Conservation (phyloP, 2,888 invertebrate genomes). For the Andrena bucephala region DNA sequence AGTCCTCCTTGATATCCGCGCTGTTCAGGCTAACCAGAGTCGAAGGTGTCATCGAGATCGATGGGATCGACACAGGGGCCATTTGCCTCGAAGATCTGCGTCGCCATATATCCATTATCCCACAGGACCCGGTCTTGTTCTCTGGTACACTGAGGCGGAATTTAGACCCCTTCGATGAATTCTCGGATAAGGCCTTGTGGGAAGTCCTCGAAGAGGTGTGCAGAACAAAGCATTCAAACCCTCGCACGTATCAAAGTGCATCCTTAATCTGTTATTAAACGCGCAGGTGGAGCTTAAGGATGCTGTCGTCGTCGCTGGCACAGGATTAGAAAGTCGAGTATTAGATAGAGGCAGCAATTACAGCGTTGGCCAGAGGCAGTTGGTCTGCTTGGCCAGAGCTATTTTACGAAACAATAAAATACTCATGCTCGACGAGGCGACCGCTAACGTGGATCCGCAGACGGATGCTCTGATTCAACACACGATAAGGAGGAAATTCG, state of each 20-base stretch:
- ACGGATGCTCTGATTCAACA: slow-evolving; percentile 87
- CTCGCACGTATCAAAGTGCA: neutral
- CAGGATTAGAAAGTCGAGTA: slow-evolving; percentile 89
- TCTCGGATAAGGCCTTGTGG: slow-evolving; percentile 86
- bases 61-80: slow-evolving; percentile 86
- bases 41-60: slow-evolving; percentile 88
- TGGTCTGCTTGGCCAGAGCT: slow-evolving; percentile 95
- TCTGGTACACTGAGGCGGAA: slow-evolving; percentile 89
- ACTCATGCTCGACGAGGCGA: slow-evolving; percentile 96
- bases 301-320: slow-evolving; percentile 86
- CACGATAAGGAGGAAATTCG: slow-evolving; percentile 87
- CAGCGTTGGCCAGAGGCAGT: slow-evolving; percentile 95
- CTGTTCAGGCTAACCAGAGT: slow-evolving; percentile 89
- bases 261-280: slow-evolving; percentile 9
- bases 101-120: slow-evolving; percentile 88
- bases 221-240: neutral
- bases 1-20: slow-evolving; percentile 89
- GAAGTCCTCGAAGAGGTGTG: slow-evolving; percentile 86
- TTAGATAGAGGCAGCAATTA: slow-evolving; percentile 93
- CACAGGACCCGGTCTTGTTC: slow-evolving; percentile 90
- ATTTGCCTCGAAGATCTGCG: slow-evolving; percentile 88
- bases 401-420: slow-evolving; percentile 94
- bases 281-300: slow-evolving; percentile 91
- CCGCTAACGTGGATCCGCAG: slow-evolving; percentile 96
- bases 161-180: slow-evolving; percentile 89